Percentiles rank a stretch among this genome's conserved stretches.
Evolutionary conservation across 2,797 vertebrate species (phyloP).

Genomic region (Hephaestus fuliginosus): DNA sequence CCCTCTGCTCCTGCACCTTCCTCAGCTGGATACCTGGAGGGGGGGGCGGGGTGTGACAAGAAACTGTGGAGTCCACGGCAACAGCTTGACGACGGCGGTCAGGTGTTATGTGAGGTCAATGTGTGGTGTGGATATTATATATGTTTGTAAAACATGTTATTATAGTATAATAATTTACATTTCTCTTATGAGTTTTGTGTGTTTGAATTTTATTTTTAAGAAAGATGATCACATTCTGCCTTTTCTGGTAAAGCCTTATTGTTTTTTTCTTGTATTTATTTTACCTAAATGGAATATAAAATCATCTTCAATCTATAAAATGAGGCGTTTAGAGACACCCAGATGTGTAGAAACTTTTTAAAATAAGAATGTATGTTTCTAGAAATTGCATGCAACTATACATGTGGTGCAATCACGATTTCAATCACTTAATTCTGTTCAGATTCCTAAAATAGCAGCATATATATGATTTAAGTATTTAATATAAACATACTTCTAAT

Average conservation of each 20-base stretch:
- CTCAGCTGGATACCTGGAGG: conserved; percentile 91
- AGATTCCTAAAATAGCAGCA: not conserved
- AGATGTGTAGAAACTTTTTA: not conserved
- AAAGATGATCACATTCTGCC: not conserved
- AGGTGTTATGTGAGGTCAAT: not conserved
- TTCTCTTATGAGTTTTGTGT: too few species aligned
- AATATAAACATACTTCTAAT: not conserved
- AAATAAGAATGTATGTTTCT: not conserved
- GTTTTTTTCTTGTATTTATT: too few species aligned
- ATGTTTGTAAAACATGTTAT: not conserved
- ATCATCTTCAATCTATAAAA: not conserved
- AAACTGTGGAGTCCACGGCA: not conserved
- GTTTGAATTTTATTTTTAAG: not conserved
- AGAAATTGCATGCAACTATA: not conserved
- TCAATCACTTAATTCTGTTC: not conserved
- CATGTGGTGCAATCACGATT: not conserved
- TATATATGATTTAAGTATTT: too few species aligned
- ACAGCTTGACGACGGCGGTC: not conserved
- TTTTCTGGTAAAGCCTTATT: not conserved
- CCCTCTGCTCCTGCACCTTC: conserved; percentile 94
- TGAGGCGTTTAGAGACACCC: not conserved
- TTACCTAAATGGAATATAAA: not conserved
- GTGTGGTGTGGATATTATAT: not conserved
- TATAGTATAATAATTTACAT: too few species aligned
- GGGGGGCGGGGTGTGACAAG: not conserved